phyloP scores from a whole-genome alignment of 2,797 vertebrate species.

The Lacerta bilineata region DNA sequence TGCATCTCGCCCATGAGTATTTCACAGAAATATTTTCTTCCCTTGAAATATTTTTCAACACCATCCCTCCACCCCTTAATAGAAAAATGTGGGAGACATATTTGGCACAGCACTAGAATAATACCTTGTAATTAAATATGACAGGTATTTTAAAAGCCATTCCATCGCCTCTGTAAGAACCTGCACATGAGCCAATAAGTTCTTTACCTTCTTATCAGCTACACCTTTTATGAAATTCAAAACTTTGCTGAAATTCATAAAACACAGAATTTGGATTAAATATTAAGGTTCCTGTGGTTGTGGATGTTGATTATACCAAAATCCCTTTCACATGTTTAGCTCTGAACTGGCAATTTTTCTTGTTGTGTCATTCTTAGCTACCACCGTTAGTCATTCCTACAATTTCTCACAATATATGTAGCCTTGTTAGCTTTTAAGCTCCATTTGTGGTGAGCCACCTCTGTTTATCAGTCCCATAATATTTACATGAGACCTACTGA shows the following conservation, averaged over 20 bases:
- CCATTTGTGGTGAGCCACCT: not conserved
- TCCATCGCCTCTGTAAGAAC: too few relatives aligned
- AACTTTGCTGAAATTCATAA: not conserved
- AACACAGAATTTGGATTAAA: not conserved
- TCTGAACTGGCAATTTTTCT: not conserved
- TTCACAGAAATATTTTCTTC: too few relatives aligned
- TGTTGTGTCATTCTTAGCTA: not conserved
- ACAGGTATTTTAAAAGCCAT: not conserved
- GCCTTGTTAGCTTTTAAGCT: not conserved
- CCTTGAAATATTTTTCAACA: too few relatives aligned
- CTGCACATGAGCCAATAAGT: not conserved
- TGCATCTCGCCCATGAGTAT: too few relatives aligned
- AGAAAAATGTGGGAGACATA: too few relatives aligned
- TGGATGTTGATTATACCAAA: not conserved
- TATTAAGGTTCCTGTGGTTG: not conserved
- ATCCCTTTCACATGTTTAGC: not conserved
- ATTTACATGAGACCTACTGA: not conserved
- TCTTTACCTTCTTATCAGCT: not conserved
- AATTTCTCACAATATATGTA: not conserved
- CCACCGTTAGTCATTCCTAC: not conserved
- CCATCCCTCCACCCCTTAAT: too few relatives aligned
- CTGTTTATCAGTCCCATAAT: not conserved
- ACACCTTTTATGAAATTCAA: not conserved
- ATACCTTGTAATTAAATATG: not conserved
- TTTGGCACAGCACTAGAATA: not conserved